These are phyloP conservation scores for Sterna hirundo DNA, from an alignment of 2,113 vertebrate species.

Conservation along the genomic window DNA sequence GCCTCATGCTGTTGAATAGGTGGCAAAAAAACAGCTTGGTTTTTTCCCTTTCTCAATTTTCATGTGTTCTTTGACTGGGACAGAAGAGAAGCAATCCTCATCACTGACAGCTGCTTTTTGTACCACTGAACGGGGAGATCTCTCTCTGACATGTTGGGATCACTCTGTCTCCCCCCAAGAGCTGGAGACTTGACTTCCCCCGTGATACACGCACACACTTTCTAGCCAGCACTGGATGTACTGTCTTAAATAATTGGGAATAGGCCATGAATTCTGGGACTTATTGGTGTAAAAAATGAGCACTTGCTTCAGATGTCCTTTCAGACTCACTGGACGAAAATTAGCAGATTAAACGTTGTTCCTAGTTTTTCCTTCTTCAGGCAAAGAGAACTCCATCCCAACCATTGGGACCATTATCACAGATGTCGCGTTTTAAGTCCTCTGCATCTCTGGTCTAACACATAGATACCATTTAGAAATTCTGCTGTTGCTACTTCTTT, in stretches of 20 bases:
- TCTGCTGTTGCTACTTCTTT: neutral
- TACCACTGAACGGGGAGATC: neutral
- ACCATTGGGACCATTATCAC: accelerated
- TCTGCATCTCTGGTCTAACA: neutral
- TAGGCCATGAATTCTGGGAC: neutral
- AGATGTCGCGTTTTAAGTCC: neutral
- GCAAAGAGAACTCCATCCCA: neutral
- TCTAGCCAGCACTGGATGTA: neutral
- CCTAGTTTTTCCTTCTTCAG: neutral
- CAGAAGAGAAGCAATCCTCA: neutral
- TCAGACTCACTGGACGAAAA: neutral
- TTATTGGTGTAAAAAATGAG: neutral
- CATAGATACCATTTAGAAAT: neutral
- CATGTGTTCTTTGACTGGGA: neutral
- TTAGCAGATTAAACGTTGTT: neutral
- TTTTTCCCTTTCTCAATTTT: neutral
- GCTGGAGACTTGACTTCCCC: neutral
- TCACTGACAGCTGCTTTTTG: neutral
- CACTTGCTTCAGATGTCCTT: neutral
- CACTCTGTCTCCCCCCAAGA: neutral
- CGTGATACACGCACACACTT: neutral
- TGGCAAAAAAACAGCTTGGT: neutral
- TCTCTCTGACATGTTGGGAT: neutral
- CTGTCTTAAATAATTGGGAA: neutral
- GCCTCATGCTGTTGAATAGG: neutral